phyloP scores from a whole-genome alignment of 2,888 invertebrate species.

The Drosophila macrothrix region DNA sequence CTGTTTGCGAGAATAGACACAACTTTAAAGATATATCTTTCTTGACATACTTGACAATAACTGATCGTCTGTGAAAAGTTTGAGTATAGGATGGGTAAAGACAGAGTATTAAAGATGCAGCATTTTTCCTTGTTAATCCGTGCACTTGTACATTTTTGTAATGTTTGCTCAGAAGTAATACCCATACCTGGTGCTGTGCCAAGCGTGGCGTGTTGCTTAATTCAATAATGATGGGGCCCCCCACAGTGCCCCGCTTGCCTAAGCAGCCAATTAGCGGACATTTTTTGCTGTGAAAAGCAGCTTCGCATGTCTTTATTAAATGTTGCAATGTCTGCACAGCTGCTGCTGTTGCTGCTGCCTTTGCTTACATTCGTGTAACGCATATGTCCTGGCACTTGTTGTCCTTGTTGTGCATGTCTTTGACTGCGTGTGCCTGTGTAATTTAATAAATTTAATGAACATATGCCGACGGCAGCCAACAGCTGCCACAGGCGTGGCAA shows the following conservation, averaged over 20 bases:
- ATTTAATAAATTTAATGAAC: conserved; percentile 82
- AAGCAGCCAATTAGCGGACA: conserved; percentile 68
- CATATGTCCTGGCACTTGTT: conserved; percentile 43
- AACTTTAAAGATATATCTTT: accelerated
- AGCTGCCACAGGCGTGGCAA: conserved; percentile 46
- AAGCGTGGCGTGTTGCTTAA: conserved; percentile 12
- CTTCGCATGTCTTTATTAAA: conserved; percentile 77
- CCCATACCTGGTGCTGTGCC: neutral
- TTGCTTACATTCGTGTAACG: conserved; percentile 25
- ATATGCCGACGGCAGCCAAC: conserved; percentile 65
- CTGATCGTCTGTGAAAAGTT: neutral
- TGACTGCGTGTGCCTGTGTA: conserved; percentile 51
- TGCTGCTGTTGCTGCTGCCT: conserved; percentile 29
- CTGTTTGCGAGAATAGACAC: neutral
- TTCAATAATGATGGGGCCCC: conserved; percentile 31
- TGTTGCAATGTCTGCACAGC: conserved; percentile 72
- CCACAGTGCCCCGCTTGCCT: neutral
- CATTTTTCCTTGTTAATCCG: no score
- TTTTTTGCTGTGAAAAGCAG: conserved; percentile 43
- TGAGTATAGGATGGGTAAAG: neutral
- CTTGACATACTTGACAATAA: neutral
- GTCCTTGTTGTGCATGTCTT: conserved; percentile 30
- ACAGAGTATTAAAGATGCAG: no score
- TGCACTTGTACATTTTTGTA: neutral
- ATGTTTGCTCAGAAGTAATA: neutral